Evolutionary conservation across 2,888 invertebrate genomes (phyloP).

Genomic region (Torymus texanus): DNA sequence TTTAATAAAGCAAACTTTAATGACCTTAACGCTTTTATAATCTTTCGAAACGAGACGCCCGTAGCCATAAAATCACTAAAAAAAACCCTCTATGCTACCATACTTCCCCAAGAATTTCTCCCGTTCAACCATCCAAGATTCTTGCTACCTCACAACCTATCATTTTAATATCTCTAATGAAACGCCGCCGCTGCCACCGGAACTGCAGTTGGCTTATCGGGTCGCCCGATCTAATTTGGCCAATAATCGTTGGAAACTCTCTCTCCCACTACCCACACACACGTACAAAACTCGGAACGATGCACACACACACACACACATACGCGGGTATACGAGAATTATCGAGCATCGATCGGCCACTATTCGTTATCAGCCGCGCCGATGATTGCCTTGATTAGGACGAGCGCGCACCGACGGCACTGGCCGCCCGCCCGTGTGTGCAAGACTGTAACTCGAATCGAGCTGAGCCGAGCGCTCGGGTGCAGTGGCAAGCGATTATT

Average conservation of each 20-base stretch:
- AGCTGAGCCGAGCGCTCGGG: not conserved
- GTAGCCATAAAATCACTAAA: too few relatives aligned
- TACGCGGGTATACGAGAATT: not conserved
- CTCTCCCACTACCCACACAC: not conserved
- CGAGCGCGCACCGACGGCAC: not conserved
- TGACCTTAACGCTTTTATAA: too few relatives aligned
- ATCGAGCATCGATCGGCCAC: constrained; percentile 32
- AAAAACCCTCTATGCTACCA: too few relatives aligned
- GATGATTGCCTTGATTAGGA: constrained; percentile 39
- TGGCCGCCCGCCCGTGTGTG: not conserved
- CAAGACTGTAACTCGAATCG: constrained; percentile 6
- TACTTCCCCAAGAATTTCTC: too few relatives aligned
- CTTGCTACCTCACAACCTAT: too few relatives aligned
- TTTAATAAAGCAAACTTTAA: too few relatives aligned
- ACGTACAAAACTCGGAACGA: not conserved
- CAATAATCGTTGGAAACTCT: constrained; percentile 26
- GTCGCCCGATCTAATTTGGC: constrained; percentile 15
- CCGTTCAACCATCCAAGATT: too few relatives aligned
- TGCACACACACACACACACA: not conserved
- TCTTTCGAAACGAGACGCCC: too few relatives aligned
- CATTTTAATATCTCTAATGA: too few relatives aligned
- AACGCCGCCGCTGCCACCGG: too few relatives aligned
- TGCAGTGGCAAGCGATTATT: constrained; percentile 4
- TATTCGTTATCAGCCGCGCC: constrained; percentile 27
- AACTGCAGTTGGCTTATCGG: constrained; percentile 2